Conservation (phyloP, 2,888 invertebrate genomes). For the Cinara cedri region DNA sequence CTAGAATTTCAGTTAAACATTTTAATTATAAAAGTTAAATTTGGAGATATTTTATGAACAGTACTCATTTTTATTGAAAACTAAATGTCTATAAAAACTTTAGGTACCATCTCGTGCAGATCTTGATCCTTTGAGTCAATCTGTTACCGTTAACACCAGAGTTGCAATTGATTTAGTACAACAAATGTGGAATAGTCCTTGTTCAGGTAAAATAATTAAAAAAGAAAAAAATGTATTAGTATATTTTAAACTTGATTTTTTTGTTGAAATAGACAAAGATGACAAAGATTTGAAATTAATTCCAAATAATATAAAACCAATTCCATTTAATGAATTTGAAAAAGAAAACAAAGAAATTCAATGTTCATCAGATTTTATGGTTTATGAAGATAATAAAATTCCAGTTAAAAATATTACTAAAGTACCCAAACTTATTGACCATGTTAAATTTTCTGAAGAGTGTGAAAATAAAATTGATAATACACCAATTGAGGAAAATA, state of each 20-base stretch:
- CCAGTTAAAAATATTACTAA: not conserved
- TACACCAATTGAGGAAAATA: no score
- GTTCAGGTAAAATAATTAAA: slow-evolving; percentile 24
- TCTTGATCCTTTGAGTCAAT: slow-evolving; percentile 40
- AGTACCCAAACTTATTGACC: not conserved
- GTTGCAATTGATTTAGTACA: slow-evolving; percentile 73
- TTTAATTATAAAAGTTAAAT: no score
- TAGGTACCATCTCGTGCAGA: slow-evolving; percentile 29
- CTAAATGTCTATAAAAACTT: not conserved
- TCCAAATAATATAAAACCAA: slow-evolving; percentile 7
- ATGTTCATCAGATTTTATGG: not conserved
- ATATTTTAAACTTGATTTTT: not conserved
- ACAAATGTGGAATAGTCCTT: slow-evolving; percentile 66
- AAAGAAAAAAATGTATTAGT: not conserved
- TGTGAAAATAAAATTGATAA: not conserved
- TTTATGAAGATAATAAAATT: slow-evolving; percentile 24
- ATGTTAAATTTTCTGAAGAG: not conserved
- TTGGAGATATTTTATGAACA: no score
- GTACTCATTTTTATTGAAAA: not conserved
- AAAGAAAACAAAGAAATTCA: not conserved
- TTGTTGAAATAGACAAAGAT: slow-evolving; percentile 14
- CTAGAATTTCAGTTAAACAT: no score
- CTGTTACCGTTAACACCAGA: slow-evolving; percentile 72
- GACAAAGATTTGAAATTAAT: not conserved
- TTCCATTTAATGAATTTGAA: not conserved